Evolutionary conservation across 2,797 vertebrate species (phyloP), one percentile per base, ranked within the genome.

Genomic region (Anisognathus igniventris): DNA sequence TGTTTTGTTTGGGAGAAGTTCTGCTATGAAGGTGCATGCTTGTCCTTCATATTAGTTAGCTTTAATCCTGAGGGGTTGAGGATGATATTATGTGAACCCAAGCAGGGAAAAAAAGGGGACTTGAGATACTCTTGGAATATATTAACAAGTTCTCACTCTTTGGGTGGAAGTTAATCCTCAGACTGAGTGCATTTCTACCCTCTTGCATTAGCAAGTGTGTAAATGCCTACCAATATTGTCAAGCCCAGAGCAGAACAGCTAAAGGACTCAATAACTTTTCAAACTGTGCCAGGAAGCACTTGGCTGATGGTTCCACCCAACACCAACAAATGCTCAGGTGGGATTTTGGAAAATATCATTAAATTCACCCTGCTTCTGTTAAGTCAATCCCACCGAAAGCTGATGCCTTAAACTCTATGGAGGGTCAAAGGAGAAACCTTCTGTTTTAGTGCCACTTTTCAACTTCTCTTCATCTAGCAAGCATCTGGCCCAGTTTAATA

Each of bases 371-470:
- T 79, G 20, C 31, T 91, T 56, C 60, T 57, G 25, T 48, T 57
- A 80, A 92, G 20, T 77, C 79, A 73, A 22, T 73, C 64, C 44
- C 48, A 39, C 40, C 71, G 80, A 91, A 93, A 94, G 40, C 30
- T 61, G 71, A 86, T 76, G 70, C 90, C 79, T 97, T 96, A 88
- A 93, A 79, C 62, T 76, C 24, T 82, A 4, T 16, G 53, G 31
- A 53, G 33, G 45, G 79, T 87, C 70, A 86, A 78, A 83, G 79
- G 76, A 84, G 66, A 90, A 90, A 33, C 14, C 27, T 86, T 48
- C 75, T 90, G 51, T 2, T 80, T 91, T 67, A 81, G 76, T 73
- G 23, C 30, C 0, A 0, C 47, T 70, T 91, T 80, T 76, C 0
- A 3, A 53, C 51, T 92, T 80, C 57, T 75, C 66, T 86, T 92